Percentiles rank a stretch among this genome's conserved stretches.
Conservation (phyloP, 2,797 vertebrate genomes). For the Triplophysa bombifrons region DNA sequence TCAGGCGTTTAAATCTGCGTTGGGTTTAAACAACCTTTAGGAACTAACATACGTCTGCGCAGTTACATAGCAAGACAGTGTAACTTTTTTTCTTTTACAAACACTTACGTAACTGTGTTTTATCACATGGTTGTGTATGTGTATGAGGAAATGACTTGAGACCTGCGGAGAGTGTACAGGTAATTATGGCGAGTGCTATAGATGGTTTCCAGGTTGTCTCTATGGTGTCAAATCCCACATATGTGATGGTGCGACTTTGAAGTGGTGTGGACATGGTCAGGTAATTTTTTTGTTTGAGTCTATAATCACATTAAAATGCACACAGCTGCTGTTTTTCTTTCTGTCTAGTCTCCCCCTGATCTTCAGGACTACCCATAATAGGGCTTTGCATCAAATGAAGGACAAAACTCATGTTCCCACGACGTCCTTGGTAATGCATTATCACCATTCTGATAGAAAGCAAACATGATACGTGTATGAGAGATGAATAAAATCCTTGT, state of each 20-base stretch:
- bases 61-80: neutral
- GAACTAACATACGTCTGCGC: neutral
- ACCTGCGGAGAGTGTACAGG: constrained; percentile 6
- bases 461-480: constrained; percentile 20
- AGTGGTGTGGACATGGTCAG: too few species aligned
- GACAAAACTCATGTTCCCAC: constrained; percentile 13
- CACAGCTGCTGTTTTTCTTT: neutral
- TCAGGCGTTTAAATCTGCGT: too few species aligned
- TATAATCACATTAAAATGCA: constrained; percentile 7
- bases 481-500: constrained; percentile 58
- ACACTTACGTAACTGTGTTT: too few species aligned
- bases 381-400: constrained; percentile 1
- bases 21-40: too few species aligned
- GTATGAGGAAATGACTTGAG: constrained; percentile 8
- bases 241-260: too few species aligned
- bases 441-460: constrained; percentile 25
- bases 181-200: constrained; percentile 30
- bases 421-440: constrained; percentile 32
- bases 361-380: constrained; percentile 6
- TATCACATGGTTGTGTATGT: neutral
- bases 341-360: neutral
- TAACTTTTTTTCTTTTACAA: too few species aligned
- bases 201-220: too few species aligned
- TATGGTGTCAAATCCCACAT: too few species aligned
- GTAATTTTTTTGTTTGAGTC: neutral